These are phyloP conservation scores for Mustela lutreola DNA, from an alignment of 2,113 vertebrate species.

Conservation along the genomic window DNA sequence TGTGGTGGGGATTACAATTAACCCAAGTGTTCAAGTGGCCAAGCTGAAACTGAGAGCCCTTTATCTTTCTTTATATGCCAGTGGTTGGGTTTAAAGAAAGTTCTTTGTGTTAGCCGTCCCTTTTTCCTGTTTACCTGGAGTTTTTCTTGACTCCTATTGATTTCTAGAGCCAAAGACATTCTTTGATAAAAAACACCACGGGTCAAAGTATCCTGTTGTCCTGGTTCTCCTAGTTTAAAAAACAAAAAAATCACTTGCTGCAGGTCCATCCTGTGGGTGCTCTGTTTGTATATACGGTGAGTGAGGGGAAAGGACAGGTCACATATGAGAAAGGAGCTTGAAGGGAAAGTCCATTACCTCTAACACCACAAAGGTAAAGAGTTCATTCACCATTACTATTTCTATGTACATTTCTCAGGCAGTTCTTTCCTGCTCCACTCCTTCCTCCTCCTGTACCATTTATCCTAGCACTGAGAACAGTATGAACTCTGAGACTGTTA, in stretches of 20 bases:
- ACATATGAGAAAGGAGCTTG: neutral
- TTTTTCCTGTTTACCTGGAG: neutral
- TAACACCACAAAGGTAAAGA: neutral
- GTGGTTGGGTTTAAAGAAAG: slow-evolving; percentile 12
- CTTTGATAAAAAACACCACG: slow-evolving; percentile 11
- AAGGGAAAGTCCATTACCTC: neutral
- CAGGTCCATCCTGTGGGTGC: neutral
- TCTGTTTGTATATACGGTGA: neutral
- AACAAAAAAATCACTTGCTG: neutral
- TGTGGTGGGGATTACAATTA: neutral
- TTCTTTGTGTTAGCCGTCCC: slow-evolving; percentile 31
- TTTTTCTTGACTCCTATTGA: neutral
- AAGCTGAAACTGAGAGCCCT: neutral
- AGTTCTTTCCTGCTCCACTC: neutral
- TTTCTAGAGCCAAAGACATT: slow-evolving; percentile 6
- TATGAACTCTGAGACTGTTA: slow-evolving; percentile 3
- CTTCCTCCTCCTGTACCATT: neutral
- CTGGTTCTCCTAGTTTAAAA: slow-evolving; percentile 38
- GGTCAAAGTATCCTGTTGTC: neutral
- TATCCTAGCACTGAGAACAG: slow-evolving; percentile 40
- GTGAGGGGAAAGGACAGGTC: neutral
- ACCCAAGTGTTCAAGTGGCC: neutral
- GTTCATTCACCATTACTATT: neutral
- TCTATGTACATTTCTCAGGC: slow-evolving; percentile 51
- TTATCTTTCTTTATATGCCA: neutral